Evolutionary conservation across 37 sponge, comb jelly and placozoan species (phyloP).

Genomic region (Theonella swinhoei): DNA sequence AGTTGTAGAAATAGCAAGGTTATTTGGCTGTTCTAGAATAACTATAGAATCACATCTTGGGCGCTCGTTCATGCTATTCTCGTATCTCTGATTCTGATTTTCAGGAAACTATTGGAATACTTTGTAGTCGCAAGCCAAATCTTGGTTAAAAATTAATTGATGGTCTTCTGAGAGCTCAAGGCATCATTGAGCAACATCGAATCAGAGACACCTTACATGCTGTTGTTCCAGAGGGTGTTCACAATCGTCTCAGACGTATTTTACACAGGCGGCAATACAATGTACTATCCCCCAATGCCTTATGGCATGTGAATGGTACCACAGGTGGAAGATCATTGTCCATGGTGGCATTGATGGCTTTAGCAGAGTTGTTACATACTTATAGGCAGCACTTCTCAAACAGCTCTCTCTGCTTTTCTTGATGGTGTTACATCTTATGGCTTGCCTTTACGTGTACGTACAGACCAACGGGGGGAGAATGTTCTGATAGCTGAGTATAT

Average conservation of each 20-base stretch:
- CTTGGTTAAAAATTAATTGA: slow-evolving; percentile 39
- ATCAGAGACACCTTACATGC: slow-evolving; percentile 13
- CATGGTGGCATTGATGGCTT: too few species aligned
- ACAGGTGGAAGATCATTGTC: slow-evolving; percentile 41
- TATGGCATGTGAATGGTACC: slow-evolving; percentile 76
- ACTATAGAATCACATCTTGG: too few species aligned
- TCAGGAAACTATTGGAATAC: not conserved
- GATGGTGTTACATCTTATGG: slow-evolving; percentile 49
- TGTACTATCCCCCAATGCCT: slow-evolving; percentile 43
- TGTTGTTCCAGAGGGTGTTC: slow-evolving; percentile 56
- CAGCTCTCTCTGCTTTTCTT: slow-evolving; percentile 47
- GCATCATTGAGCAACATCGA: slow-evolving; percentile 28
- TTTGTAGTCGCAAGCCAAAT: slow-evolving; percentile 1
- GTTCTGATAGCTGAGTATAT: slow-evolving; percentile 52
- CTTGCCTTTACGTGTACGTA: slow-evolving; percentile 65
- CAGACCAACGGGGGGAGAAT: slow-evolving; percentile 49
- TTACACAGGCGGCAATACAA: slow-evolving; percentile 41
- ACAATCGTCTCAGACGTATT: not conserved
- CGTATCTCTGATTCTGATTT: slow-evolving; percentile 10
- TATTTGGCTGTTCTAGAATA: too few species aligned
- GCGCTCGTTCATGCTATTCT: too few species aligned
- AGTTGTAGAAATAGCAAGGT: not conserved
- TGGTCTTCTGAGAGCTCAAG: slow-evolving; percentile 23
- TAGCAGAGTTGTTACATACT: slow-evolving; percentile 28
- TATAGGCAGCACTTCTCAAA: slow-evolving; percentile 30